phyloP scores from a whole-genome alignment of 2,113 vertebrate species.

The Piaya cayana region DNA sequence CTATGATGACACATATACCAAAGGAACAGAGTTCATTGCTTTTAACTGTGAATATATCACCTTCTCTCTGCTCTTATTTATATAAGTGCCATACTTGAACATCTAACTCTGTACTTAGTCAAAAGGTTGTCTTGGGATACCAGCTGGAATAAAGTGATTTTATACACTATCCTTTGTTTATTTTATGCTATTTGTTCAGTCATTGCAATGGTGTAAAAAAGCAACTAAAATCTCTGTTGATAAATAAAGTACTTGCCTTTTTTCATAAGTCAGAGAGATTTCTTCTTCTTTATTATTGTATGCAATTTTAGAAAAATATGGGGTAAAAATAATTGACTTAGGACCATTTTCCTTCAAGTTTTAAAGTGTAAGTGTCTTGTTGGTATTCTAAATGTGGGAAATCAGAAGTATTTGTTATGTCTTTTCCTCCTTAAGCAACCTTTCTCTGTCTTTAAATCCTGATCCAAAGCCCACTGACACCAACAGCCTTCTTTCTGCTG shows the following conservation, averaged over 20 bases:
- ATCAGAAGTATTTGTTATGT: not conserved
- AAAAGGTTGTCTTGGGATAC: constrained; percentile 66
- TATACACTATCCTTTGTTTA: constrained; percentile 68
- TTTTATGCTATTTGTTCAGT: constrained; percentile 64
- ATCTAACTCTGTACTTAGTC: constrained; percentile 71
- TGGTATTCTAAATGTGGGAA: constrained; percentile 35
- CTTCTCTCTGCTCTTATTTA: constrained; percentile 75
- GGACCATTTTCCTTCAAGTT: not conserved
- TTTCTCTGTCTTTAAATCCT: constrained; percentile 34
- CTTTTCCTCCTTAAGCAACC: constrained; percentile 27
- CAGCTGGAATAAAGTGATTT: constrained; percentile 69
- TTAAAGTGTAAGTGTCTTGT: constrained; percentile 8
- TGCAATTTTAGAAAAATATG: not conserved
- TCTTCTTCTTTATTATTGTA: constrained; percentile 35
- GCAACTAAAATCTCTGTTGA: constrained; percentile 48
- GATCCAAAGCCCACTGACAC: constrained; percentile 60
- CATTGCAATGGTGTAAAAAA: constrained; percentile 69
- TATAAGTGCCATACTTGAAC: constrained; percentile 81
- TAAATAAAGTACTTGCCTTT: constrained; percentile 79
- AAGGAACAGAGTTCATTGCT: constrained; percentile 76
- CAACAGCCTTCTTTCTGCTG: constrained; percentile 44
- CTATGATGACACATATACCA: constrained; percentile 74
- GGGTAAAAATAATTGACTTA: constrained; percentile 23
- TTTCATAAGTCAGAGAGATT: constrained; percentile 59
- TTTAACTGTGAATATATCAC: constrained; percentile 73